Evolutionary conservation across 2,888 invertebrate genomes (phyloP).

Genomic region (Acanthoscelides obtectus): DNA sequence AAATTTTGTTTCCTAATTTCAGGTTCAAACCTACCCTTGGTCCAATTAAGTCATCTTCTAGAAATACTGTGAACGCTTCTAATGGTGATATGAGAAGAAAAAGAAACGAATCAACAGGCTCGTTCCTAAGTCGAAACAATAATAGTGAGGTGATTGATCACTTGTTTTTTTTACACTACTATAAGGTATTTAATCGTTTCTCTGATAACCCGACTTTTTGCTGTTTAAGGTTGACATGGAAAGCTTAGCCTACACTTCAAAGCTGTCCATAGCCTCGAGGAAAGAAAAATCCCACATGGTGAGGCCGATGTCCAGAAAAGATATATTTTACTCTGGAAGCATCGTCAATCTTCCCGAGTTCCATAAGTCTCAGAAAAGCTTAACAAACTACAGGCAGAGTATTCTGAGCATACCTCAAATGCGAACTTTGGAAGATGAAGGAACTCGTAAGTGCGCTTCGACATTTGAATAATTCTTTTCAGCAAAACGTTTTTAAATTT

Average conservation of each 20-base stretch:
- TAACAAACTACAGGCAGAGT: conserved; percentile 86
- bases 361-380: conserved; percentile 86
- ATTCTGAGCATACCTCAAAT: conserved; percentile 80
- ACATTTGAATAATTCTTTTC: too few species aligned
- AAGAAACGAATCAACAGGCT: conserved; percentile 53
- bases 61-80: conserved; percentile 65
- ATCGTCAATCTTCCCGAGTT: conserved; percentile 90
- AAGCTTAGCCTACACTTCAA: conserved; percentile 64
- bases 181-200: neutral
- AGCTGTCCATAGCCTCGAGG: conserved; percentile 51
- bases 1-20: neutral
- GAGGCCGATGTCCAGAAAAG: conserved; percentile 88
- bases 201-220: too few species aligned
- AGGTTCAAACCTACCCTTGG: conserved; percentile 75
- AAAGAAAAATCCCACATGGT: conserved; percentile 64
- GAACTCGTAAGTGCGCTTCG: conserved; percentile 60
- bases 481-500: too few species aligned
- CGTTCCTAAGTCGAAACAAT: conserved; percentile 56
- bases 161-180: neutral
- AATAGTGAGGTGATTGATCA: conserved; percentile 52
- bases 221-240: conserved; percentile 59
- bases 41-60: conserved; percentile 73
- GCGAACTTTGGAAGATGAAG: conserved; percentile 52
- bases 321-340: conserved; percentile 97
- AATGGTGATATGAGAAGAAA: conserved; percentile 69